Conservation (phyloP, 2,113 vertebrate species). For the Meles meles region DNA sequence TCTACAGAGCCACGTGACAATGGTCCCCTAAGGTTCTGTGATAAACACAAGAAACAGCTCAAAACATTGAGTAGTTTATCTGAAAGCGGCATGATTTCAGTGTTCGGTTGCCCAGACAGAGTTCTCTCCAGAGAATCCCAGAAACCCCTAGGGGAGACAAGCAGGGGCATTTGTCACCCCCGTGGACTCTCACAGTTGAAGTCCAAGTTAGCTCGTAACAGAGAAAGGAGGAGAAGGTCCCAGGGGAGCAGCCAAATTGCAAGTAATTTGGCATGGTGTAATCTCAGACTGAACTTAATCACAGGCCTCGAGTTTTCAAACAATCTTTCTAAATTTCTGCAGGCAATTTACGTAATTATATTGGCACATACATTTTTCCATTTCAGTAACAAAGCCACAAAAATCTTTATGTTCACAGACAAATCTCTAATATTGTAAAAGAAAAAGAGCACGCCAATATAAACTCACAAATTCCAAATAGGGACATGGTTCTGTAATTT, state of each 20-base stretch:
- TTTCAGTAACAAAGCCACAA: constrained; percentile 44
- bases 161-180: background rate
- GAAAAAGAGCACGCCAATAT: background rate
- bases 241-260: constrained; percentile 18
- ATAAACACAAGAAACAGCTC: constrained; percentile 7
- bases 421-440: constrained; percentile 16
- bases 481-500: background rate
- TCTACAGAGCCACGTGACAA: background rate
- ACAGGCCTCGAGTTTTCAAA: background rate
- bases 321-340: background rate
- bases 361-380: constrained; percentile 23
- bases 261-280: background rate
- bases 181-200: background rate
- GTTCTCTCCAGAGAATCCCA: background rate
- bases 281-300: constrained; percentile 28
- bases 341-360: constrained; percentile 28
- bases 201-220: background rate
- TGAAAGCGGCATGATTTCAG: background rate
- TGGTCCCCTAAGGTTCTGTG: background rate
- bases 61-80: background rate
- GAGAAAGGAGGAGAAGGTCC: background rate
- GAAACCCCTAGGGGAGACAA: background rate
- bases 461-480: constrained; percentile 47
- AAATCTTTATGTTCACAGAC: constrained; percentile 6
- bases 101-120: background rate